A percentile compares a stretch with the other conserved stretches of the same genome.
Evolutionary conservation across 2,888 invertebrate genomes (phyloP).

Genomic region (Torymus tubicola): DNA sequence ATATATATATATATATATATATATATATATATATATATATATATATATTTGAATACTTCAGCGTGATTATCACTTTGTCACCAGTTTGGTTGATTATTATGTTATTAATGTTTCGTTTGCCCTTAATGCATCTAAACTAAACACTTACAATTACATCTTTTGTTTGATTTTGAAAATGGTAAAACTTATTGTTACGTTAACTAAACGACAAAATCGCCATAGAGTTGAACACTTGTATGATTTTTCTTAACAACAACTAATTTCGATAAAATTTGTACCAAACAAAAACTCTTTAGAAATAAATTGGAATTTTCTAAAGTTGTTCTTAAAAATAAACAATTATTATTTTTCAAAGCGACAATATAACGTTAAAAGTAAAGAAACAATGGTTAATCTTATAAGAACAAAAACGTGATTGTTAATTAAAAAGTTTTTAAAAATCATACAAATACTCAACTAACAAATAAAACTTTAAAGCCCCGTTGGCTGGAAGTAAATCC

Average conservation of each 20-base stretch:
- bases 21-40: too few relatives aligned
- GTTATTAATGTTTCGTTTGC: background rate
- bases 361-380: too few relatives aligned
- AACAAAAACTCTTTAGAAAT: too few relatives aligned
- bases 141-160: slow-evolving; percentile 8
- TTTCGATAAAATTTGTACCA: background rate
- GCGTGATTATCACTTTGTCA: slow-evolving; percentile 1
- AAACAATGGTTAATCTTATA: background rate
- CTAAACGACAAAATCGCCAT: background rate
- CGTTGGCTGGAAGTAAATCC: slow-evolving; percentile 13
- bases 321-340: too few relatives aligned
- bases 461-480: slow-evolving; percentile 8
- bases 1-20: too few relatives aligned
- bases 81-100: background rate
- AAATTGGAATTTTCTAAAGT: too few relatives aligned
- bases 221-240: slow-evolving; percentile 4
- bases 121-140: background rate
- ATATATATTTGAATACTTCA: background rate
- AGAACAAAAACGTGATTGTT: background rate
- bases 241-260: background rate
- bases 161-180: slow-evolving; percentile 13
- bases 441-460: slow-evolving; percentile 21
- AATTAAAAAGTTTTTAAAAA: slow-evolving; percentile 2
- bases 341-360: too few relatives aligned
- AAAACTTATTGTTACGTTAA: background rate